Base-by-base conservation (phyloP, 2,888 invertebrate species). In the Siphlonurus alternatus region DNA sequence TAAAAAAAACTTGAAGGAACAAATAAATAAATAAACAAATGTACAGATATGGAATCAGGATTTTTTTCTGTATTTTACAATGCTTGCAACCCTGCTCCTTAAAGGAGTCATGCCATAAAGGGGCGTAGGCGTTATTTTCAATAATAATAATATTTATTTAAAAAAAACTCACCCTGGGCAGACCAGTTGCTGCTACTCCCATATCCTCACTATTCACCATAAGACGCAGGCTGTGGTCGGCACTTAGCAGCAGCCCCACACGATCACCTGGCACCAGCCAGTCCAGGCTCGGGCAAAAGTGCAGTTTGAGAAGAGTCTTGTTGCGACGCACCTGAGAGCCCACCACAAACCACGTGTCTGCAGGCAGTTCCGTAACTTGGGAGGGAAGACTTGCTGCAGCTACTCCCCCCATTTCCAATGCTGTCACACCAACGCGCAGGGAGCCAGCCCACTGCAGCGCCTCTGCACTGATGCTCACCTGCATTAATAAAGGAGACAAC, bases 161-260 rank as follows among this genome's bases (percentile, higher is more conserved):
- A n/a, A n/a, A n/a, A n/a, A n/a, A n/a, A n/a, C 38, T 77, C 74
- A 87, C 87, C 77, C 88, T 89, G 1, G 91, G 89, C 66, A 93
- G 82, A 72, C 87, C 83, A 65, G 85, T 81, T 65, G 89, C 88
- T 38, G 85, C 85, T 5, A 85, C 79, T 51, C 88, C 88, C 71
- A 90, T 81, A 69, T 88, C 86, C 74, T 91, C 89, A 0, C 89
- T 88, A 74, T 94, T 93, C 64, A 92, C 80, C 69, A 86, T 85
- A 68, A 91, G 81, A 67, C 86, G 83, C 3, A 93, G 78, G 22
- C 81, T 81, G 7, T 84, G 83, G 67, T 89, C 87, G 23, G 80
- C 78, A 0, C 86, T 85, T 68, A 85, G 81, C 72, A 88, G 86
- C 23, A 93, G 75, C 0, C 90, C 89, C 62, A 76, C 70, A 63